phyloP scores from a whole-genome alignment of 2,888 invertebrate species.

The Hydropsyche betteni region DNA sequence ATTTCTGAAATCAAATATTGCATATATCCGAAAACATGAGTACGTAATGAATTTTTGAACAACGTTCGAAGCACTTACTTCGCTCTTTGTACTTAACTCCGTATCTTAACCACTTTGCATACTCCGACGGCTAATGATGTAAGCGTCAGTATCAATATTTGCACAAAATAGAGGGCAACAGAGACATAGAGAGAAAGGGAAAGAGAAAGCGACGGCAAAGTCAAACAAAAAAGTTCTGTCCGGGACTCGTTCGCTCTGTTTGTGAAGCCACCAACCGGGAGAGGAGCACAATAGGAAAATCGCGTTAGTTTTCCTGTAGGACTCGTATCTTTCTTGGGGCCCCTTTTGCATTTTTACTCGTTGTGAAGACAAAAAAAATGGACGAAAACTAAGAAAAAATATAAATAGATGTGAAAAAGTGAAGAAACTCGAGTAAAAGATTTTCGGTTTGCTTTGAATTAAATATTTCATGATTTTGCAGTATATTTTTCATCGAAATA shows the following conservation, averaged over 20 bases:
- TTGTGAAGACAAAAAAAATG: background rate
- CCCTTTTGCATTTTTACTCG: background rate
- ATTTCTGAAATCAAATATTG: too few relatives aligned
- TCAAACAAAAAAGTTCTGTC: conserved; percentile 32
- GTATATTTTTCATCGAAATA: too few relatives aligned
- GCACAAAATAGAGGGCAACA: background rate
- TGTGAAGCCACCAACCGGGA: conserved; percentile 7
- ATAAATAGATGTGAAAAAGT: background rate
- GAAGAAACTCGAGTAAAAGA: background rate
- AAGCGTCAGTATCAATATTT: conserved; percentile 18
- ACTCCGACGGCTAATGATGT: background rate
- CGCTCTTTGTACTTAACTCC: too few relatives aligned
- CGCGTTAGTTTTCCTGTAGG: conserved; percentile 35
- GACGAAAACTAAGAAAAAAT: background rate
- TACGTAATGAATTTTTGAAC: too few relatives aligned
- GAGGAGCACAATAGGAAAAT: conserved; percentile 32
- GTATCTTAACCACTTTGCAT: too few relatives aligned
- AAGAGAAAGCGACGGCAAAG: conserved; percentile 2
- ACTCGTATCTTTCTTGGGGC: background rate
- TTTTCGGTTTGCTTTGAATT: too few relatives aligned
- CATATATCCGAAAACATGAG: too few relatives aligned
- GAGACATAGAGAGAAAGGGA: background rate
- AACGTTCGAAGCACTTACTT: too few relatives aligned
- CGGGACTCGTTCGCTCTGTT: background rate
- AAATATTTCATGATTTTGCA: too few relatives aligned